Base-by-base conservation (phyloP, 2,888 invertebrate genomes). In the Erannis defoliaria region DNA sequence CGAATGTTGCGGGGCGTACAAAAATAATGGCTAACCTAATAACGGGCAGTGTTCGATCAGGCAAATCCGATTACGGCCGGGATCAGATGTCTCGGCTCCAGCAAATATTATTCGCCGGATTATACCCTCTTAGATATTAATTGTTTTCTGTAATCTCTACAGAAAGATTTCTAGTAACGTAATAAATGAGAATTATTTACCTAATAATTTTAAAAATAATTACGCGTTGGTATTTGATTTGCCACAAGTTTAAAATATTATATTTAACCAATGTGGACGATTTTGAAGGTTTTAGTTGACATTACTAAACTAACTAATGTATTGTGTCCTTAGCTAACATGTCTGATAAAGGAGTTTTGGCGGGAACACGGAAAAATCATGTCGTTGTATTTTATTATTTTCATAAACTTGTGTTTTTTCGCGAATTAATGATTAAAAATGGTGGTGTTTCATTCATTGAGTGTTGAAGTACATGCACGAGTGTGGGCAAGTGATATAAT, bases 1-100 rank as follows among this genome's bases (percentile, higher is more conserved):
- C 21, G n/a, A 66, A 74, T 74, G 82, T 81, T 79, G 80, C 80
- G 74, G 74, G 78, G 70, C 74, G 80, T 78, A 83, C 75, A 79
- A 80, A 86, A 88, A 86, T 87, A 89, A 86, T 83, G 84, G 86
- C 81, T 86, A 90, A 90, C 82, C 80, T 80, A 88, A 92, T 90
- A 91, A 89, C 67, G 74, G 26, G 74, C 81, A 75, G 84, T 81
- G 84, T 84, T 90, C 90, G 90, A 91, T 90, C 89, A 87, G 85
- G 43, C 43, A 45, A 45, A 45, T 45, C 43, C 43, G 43, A 62
- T 62, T 62, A 62, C 40, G 46, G 19, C 56, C 48, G 53, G 62
- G 62, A 62, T 62, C 66, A 64, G 64, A 67, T 67, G 64, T 67
- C 66, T 67, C 63, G 57, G 55, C 31, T 50, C 33, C 45, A 23